Evolutionary conservation across 2,888 invertebrate species (phyloP), one percentile per base, ranked within the genome.

Genomic region (Gymnosoma rotundatum): DNA sequence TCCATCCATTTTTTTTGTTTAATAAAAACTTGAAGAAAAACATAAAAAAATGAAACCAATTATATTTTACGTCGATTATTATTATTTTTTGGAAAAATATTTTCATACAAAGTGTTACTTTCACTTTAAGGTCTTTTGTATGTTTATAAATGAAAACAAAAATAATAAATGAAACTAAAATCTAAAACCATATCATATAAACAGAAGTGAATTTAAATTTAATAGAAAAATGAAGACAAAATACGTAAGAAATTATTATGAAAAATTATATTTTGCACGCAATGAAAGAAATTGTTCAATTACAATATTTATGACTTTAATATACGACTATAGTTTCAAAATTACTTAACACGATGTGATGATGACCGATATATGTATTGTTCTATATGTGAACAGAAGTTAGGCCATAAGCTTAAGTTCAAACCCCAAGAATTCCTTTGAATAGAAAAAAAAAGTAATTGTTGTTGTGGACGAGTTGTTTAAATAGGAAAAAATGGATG

Each of bases 241-340:
- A 63, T 67, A 69, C 67, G 60, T 78, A 74, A 74, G 78, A 84
- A 81, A 82, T 84, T 81, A 64, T 78, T 82, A 81, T 78, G 78
- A 84, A 82, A 82, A 82, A 84, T 84, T 82, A 82, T 82, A 66
- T 82, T 78, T 73, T 74, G 70, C 84, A 84, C 84, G 84, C 84
- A 84, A 84, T 84, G 69, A 74, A 79, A 69, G 42, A 75, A 64
- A 83, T 45, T 18, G 2, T 73, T 32, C 36, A 56, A 25, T 50
- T 76, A 32, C 32, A 32, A 8, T 32, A 32, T 32, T 2, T 32
- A 52, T 60, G 60, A n/a, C 60, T 36, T 45, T 58, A 52, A 20
- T 16, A 52, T 52, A 20, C 16, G 50, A 52, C 20, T 20, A 20
- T 16, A 9, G 10, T 52, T 1, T 10, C 2, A 52, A 20, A 52